Percentiles rank a stretch among this genome's conserved stretches.
phyloP scores from a whole-genome alignment of 2,797 vertebrate genomes.

The Cryptoblepharus egeriae region DNA sequence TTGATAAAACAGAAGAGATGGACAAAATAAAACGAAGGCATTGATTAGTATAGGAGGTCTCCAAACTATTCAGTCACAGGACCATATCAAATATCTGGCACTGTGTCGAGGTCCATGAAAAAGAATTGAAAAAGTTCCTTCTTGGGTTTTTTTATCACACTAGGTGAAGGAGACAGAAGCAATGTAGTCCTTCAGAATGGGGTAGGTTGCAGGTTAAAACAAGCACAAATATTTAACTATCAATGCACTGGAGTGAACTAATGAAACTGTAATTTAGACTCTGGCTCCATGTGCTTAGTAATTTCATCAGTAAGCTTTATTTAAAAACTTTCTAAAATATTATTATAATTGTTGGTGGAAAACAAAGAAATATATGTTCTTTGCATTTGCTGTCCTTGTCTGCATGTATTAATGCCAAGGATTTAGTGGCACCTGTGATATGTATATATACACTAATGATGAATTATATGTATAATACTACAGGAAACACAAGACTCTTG shows the following conservation, averaged over 20 bases:
- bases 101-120: no score
- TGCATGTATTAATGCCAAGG: slow-evolving; percentile 23
- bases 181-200: background rate
- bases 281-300: background rate
- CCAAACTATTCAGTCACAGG: no score
- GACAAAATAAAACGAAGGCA: no score
- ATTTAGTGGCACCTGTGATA: background rate
- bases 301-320: background rate
- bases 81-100: no score
- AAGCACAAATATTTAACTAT: background rate
- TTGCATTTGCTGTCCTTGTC: slow-evolving; percentile 8
- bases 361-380: slow-evolving; percentile 8
- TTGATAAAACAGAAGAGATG: no score
- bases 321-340: slow-evolving; percentile 35
- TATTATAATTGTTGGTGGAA: background rate
- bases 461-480: slow-evolving; percentile 57
- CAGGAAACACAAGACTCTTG: slow-evolving; percentile 99
- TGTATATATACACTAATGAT: slow-evolving; percentile 6
- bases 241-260: background rate
- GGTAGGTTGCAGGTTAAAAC: background rate
- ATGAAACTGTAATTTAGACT: background rate
- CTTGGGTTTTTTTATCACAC: no score
- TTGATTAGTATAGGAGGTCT: no score
- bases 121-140: no score
- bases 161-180: background rate